These are phyloP conservation scores for Agraylea sexmaculata DNA, from an alignment of 1,140 invertebrate species.

Conservation along the genomic window DNA sequence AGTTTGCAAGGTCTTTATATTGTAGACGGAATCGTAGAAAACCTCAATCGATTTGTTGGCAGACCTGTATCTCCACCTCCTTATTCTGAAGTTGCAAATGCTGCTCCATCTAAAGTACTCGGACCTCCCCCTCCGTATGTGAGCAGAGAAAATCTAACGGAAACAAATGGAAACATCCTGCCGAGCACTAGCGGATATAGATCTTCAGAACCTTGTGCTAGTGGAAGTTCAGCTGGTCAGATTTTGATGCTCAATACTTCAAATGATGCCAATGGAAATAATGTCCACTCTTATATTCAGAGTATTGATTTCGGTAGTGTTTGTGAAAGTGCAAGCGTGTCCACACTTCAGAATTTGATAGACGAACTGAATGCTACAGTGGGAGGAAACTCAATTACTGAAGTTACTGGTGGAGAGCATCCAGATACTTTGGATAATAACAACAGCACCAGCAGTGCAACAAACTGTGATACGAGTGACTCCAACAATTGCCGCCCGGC, in stretches of 20 bases:
- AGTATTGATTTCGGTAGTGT: constrained; percentile 1
- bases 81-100: constrained; percentile 41
- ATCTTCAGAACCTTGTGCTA: neutral
- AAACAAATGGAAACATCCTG: neutral
- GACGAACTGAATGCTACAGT: neutral
- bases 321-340: constrained; percentile 2
- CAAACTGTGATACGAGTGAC: constrained; percentile 1
- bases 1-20: constrained; percentile 12
- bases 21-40: constrained; percentile 19
- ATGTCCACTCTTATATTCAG: no score
- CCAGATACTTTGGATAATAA: no score
- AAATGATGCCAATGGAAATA: no score
- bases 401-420: neutral
- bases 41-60: constrained; percentile 27
- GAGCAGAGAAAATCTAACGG: constrained; percentile 35
- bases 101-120: constrained; percentile 31
- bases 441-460: no score
- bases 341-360: neutral
- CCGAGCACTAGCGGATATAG: neutral
- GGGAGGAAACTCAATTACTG: neutral
- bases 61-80: constrained; percentile 39
- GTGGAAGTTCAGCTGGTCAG: neutral
- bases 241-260: no score
- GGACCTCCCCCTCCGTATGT: constrained; percentile 46
- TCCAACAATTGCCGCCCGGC: constrained; percentile 8